Evolutionary conservation across 2,797 vertebrate genomes (phyloP).

Genomic region (Valencia hispanica): DNA sequence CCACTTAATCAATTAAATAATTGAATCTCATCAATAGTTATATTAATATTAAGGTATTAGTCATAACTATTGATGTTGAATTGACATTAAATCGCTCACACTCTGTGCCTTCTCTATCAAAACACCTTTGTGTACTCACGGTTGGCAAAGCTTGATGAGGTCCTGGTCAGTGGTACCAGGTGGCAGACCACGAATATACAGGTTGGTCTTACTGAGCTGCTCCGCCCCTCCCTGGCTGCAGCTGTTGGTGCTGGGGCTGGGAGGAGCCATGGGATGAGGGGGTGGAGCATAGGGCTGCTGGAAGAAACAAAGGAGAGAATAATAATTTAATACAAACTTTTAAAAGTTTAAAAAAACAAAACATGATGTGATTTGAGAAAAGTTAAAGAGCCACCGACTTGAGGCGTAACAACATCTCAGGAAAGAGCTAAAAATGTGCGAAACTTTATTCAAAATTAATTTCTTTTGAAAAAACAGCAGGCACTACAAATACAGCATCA

Average conservation of each 20-base stretch:
- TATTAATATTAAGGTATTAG: too few relatives aligned
- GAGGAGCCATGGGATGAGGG: conserved; percentile 97
- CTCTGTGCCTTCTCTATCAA: too few relatives aligned
- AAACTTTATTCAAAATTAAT: not conserved
- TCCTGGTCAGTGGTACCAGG: conserved; percentile 98
- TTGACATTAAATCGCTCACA: too few relatives aligned
- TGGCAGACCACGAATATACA: conserved; percentile 97
- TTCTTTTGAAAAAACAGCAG: conserved; percentile 12
- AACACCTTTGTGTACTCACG: conserved; percentile 86
- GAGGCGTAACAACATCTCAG: not conserved
- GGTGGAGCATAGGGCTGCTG: conserved; percentile 99
- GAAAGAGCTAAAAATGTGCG: conserved; percentile 13
- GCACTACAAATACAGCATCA: conserved; percentile 12
- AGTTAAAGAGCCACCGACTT: not conserved
- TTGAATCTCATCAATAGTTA: too few relatives aligned
- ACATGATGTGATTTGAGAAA: not conserved
- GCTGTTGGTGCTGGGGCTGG: conserved; percentile 98
- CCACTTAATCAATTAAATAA: too few relatives aligned
- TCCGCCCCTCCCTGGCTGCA: conserved; percentile 91
- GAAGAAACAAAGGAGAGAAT: conserved; percentile 36
- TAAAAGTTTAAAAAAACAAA: not conserved
- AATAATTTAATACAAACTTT: not conserved
- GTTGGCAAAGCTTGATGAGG: conserved; percentile 98
- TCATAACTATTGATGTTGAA: too few relatives aligned
- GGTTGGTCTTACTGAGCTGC: conserved; percentile 99